Base-by-base conservation (phyloP, 2,113 vertebrate genomes). In the Hipposideros armiger region DNA sequence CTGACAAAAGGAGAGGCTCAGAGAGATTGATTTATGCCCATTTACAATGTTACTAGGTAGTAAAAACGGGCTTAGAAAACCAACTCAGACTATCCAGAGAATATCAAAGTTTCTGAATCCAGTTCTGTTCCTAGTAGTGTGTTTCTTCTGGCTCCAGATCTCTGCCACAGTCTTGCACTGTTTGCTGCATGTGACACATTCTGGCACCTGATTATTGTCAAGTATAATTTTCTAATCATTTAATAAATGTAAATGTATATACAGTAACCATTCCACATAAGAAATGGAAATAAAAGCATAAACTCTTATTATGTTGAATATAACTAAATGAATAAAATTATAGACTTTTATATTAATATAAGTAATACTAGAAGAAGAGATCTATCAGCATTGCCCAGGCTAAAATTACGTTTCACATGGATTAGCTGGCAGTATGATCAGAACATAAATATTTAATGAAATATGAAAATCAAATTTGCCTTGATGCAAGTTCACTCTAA, bases 361-460 rank as follows among this genome's bases (percentile, higher is more conserved):
- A 87, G 26, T 36, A 76, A 88, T 30, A 80, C 8, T 14, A 24
- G 50, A 81, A 78, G 28, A 89, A 58, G n/a, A 89, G 64, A 52
- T 73, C 47, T 60, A 36, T 70, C 66, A 91, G 60, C 40, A 80
- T 80, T 80, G n/a, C 56, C 85, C n/a, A 88, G 72, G 45, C 62
- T 91, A 86, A 88, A 93, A 85, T 40, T 86, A 32, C 87, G 19
- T 72, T 86, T 86, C 17, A 81, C 19, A 22, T 50, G 60, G 40
- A 32, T 74, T 80, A 76, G 28, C 30, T 89, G 22, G 70, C 16
- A 66, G 6, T 81, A 19, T 77, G 62, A n/a, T 54, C 42, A 73
- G 26, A 95, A 82, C 16, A 83, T 89, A 86, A 90, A 90, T 76
- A 95, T 64, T 52, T 73, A 89, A 93, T 69, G 32, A 95, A 77